A percentile compares a stretch with the other conserved stretches of the same genome.
Conservation (phyloP, 2,113 vertebrate species). For the Dascyllus trimaculatus region DNA sequence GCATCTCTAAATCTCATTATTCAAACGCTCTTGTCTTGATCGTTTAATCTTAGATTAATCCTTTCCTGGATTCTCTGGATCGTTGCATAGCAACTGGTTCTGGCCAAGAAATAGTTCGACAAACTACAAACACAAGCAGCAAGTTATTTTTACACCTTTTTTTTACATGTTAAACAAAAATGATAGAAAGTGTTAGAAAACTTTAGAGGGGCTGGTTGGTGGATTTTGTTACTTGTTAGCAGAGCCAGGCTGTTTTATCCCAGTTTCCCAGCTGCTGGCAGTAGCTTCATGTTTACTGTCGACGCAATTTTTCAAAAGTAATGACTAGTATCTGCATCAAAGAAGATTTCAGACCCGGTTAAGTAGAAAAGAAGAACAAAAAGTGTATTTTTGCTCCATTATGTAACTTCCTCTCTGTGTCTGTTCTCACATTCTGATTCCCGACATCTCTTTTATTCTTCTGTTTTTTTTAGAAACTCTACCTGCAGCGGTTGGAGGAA, state of each 20-base stretch:
- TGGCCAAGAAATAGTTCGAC: background rate
- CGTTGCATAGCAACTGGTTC: background rate
- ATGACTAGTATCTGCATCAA: background rate
- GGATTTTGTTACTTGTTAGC: background rate
- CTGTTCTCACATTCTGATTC: background rate
- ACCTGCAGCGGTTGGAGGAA: conserved; percentile 86
- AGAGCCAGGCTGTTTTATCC: background rate
- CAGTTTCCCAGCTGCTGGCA: background rate
- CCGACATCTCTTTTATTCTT: background rate
- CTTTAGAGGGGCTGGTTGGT: too few species aligned
- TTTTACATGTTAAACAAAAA: background rate
- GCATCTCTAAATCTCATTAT: background rate
- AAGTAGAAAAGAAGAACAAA: background rate
- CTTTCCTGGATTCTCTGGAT: background rate
- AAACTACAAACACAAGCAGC: background rate
- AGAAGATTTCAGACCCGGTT: background rate
- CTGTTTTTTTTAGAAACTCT: conserved; percentile 80
- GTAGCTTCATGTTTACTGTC: background rate
- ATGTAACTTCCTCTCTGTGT: conserved; percentile 4
- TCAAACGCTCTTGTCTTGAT: background rate
- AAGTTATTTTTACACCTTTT: background rate
- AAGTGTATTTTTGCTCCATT: background rate
- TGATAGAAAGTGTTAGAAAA: background rate
- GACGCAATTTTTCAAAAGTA: background rate
- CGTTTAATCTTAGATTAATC: background rate